A percentile compares a stretch with the other conserved stretches of the same genome.
Conservation (phyloP, 2,797 vertebrate species). For the Lepilemur ruficaudatus region DNA sequence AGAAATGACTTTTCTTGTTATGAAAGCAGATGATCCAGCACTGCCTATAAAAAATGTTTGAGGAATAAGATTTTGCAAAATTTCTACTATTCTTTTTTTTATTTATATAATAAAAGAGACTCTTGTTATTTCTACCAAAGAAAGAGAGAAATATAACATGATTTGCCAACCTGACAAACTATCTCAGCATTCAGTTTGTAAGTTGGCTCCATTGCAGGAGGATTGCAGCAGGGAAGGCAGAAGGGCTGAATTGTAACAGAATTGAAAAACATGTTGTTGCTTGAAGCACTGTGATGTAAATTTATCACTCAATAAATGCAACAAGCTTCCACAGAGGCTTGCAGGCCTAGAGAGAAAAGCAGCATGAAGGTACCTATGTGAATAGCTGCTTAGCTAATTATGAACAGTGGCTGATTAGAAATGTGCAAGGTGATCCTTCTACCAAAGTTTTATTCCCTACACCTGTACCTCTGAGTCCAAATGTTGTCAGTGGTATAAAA, state of each 20-base stretch:
- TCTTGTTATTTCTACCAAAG: conserved; percentile 21
- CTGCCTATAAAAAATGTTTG: not conserved
- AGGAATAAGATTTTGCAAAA: conserved; percentile 24
- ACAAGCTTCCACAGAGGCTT: conserved; percentile 71
- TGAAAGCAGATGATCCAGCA: not conserved
- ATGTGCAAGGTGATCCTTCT: conserved; percentile 58
- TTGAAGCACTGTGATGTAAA: conserved; percentile 76
- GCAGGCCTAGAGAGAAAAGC: conserved; percentile 60
- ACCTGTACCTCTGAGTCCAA: conserved; percentile 45
- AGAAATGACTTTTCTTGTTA: not conserved
- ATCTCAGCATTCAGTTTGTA: conserved; percentile 58
- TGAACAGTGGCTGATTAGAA: conserved; percentile 73
- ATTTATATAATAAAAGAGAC: not conserved
- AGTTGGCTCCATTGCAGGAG: not conserved
- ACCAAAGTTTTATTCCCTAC: conserved; percentile 60
- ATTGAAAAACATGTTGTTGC: conserved; percentile 73
- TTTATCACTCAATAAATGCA: conserved; percentile 79
- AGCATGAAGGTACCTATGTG: conserved; percentile 61
- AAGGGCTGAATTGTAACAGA: conserved; percentile 62
- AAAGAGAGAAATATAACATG: not conserved
- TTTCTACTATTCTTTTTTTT: not conserved
- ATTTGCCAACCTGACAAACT: not conserved
- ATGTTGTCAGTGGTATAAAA: conserved; percentile 52
- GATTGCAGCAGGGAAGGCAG: conserved; percentile 36
- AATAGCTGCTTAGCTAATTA: conserved; percentile 78